These are phyloP conservation scores for Magallana gigas DNA, from an alignment of 1,140 invertebrate genomes.

Conservation along the genomic window DNA sequence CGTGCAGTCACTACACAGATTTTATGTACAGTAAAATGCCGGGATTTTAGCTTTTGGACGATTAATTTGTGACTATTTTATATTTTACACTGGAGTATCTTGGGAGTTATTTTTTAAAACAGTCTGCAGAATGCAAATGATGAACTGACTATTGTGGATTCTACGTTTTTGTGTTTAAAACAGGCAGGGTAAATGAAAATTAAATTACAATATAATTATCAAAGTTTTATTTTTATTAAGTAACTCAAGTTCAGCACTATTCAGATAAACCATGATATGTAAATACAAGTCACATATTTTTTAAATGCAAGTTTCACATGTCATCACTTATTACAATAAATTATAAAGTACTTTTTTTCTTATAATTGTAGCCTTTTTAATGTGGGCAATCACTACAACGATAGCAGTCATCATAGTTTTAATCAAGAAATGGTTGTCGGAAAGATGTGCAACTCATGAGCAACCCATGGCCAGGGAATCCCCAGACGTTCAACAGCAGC, in stretches of 20 bases:
- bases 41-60: too few species aligned
- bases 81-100: too few species aligned
- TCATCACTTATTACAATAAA: too few species aligned
- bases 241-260: background rate
- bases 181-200: too few species aligned
- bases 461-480: background rate
- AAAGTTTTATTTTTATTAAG: background rate
- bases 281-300: background rate
- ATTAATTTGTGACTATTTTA: too few species aligned
- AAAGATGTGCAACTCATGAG: background rate
- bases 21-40: too few species aligned
- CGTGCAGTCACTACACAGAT: too few species aligned
- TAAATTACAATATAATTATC: background rate
- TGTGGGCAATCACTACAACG: constrained; percentile 1
- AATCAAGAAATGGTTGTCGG: background rate
- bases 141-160: too few species aligned
- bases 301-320: background rate
- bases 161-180: too few species aligned
- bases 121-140: too few species aligned
- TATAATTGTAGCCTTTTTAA: constrained; percentile 1
- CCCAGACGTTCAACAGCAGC: background rate
- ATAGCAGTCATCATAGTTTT: background rate
- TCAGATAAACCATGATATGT: background rate
- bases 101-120: too few species aligned
- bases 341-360: background rate